Percentiles rank a stretch among this genome's conserved stretches.
These are phyloP conservation scores for Sorex maritimensis DNA, from an alignment of 2,797 vertebrate species.

Conservation along the genomic window DNA sequence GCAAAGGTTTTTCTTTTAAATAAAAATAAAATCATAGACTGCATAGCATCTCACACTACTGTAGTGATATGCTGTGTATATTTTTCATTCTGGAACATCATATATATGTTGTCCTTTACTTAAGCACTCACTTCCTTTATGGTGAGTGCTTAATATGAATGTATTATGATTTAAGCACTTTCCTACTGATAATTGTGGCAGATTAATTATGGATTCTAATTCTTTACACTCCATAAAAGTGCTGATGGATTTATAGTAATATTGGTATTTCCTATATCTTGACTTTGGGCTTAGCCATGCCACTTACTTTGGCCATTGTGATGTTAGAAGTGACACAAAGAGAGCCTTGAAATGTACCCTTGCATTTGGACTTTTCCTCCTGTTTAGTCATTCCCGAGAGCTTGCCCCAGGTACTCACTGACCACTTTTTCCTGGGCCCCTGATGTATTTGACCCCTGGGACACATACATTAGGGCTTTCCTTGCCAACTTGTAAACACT, in stretches of 20 bases:
- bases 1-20: slow-evolving; percentile 56
- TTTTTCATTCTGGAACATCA: slow-evolving; percentile 28
- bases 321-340: background rate
- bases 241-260: background rate
- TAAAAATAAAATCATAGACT: background rate
- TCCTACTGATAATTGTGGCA: slow-evolving; percentile 19
- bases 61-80: background rate
- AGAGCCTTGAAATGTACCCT: slow-evolving; percentile 5
- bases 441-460: background rate
- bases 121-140: no score
- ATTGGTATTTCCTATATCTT: slow-evolving; percentile 4
- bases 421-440: background rate
- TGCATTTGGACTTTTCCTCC: background rate
- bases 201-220: slow-evolving; percentile 7
- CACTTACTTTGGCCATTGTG: slow-evolving; percentile 17
- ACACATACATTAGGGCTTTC: background rate
- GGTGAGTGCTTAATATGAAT: no score
- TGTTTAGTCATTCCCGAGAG: background rate
- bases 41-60: background rate
- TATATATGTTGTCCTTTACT: background rate
- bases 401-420: background rate
- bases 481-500: background rate
- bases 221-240: background rate
- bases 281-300: background rate
- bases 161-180: background rate